Evolutionary conservation across 2,888 invertebrate genomes (phyloP).

Genomic region (Eustalomyia histrio): DNA sequence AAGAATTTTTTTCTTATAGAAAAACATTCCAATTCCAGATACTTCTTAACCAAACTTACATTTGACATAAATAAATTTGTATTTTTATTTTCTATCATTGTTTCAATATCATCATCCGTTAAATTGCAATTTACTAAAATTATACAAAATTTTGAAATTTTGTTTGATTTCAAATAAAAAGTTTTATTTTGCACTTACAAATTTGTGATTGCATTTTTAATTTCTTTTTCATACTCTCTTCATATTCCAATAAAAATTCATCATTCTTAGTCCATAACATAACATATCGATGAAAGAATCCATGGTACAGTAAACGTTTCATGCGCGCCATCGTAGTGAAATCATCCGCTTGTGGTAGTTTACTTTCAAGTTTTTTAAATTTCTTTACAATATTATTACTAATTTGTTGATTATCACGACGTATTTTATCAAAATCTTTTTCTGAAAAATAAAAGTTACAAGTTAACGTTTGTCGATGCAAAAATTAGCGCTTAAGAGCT

Average conservation of each 20-base stretch:
- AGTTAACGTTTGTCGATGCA: no score
- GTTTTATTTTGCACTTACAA: slow-evolving; percentile 19
- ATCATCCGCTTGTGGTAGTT: slow-evolving; percentile 16
- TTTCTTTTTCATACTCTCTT: slow-evolving; percentile 27
- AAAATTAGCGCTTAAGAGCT: not conserved
- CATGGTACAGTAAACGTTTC: slow-evolving; percentile 36
- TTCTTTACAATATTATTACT: slow-evolving; percentile 26
- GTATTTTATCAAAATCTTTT: slow-evolving; percentile 39
- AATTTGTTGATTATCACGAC: slow-evolving; percentile 25
- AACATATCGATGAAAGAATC: slow-evolving; percentile 39
- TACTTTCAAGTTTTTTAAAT: slow-evolving; percentile 42
- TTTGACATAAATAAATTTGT: slow-evolving; percentile 49
- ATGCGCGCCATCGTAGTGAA: slow-evolving; percentile 24
- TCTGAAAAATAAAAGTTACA: slow-evolving; percentile 13
- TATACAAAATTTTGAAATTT: not conserved
- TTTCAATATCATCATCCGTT: slow-evolving; percentile 48
- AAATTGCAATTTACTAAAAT: slow-evolving; percentile 51
- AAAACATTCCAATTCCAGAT: no score
- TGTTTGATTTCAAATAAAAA: not conserved
- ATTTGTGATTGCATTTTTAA: slow-evolving; percentile 33
- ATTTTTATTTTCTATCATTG: slow-evolving; percentile 44
- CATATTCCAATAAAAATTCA: slow-evolving; percentile 31
- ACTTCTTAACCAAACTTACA: slow-evolving; percentile 27
- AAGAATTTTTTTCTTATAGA: no score
- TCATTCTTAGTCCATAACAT: slow-evolving; percentile 31